Evolutionary conservation across 1,140 invertebrate species (phyloP), one percentile per base, ranked within the genome.

Genomic region (Heterodera carotae): DNA sequence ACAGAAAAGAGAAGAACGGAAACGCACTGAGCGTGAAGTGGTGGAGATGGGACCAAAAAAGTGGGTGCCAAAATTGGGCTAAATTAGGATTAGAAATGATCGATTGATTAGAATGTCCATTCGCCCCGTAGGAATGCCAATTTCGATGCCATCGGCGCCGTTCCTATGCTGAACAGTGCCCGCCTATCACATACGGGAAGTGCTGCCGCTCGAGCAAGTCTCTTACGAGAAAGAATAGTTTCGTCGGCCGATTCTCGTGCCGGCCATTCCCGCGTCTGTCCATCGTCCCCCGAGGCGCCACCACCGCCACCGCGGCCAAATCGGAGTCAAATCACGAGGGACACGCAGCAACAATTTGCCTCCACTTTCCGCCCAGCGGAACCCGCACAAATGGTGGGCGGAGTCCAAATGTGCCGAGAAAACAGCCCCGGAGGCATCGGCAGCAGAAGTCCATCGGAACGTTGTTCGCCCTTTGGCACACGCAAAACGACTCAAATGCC

Each of bases 321-420:
- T 31, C 75, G 64, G 36, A 59, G 53, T n/a, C 71, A 43, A 31
- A 34, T 18, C 15, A 33, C n/a, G 31, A 33, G 59, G 31, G 27
- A 88, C 90, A 79, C 90, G 90, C 90, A 68, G 67, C 77, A 73
- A 31, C 43, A 70, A 80, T 77, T 68, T 59, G 56, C 77, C 60
- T 69, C 80, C 31, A 48, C 75, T 62, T 64, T 71, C 69, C 77
- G 56, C n/a, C 62, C 43, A 27, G 36, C 75, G 53, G 77, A 6
- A 98, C 96, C 15, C 89, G 90, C 72, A 18, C 72, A 74, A 56
- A 59, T 74, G 43, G 56, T 74, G n/a, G 56, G 56, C 31, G 39
- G 29, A 27, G 56, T 48, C 29, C 34, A 56, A 56, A 56, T 56
- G 22, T 22, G 22, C 60, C 53, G 60, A 4, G 53, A n/a, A 31